Base-by-base conservation (phyloP, 2,113 vertebrate genomes). In the Vicugna pacos region DNA sequence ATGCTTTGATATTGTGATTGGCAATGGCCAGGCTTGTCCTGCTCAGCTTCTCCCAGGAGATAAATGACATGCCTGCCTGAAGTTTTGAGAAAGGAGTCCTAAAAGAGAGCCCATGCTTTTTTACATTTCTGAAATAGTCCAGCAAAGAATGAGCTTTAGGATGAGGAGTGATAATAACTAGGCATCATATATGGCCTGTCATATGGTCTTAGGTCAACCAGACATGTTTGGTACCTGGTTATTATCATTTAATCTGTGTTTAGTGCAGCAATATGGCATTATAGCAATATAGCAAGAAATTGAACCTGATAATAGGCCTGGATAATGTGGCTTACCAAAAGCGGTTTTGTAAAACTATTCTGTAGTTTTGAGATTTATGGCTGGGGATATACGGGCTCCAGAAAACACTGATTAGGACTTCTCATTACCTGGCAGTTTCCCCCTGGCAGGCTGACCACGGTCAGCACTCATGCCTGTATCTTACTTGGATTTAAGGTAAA, bases 331-430 rank as follows among this genome's bases (percentile, higher is more conserved):
- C 30, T 95, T 56, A 15, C 62, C 70, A 52, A 65, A 77, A 96
- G 86, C 35, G 46, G 50, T 87, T 96, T 88, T 90, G 54, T 64
- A 62, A 92, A 96, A 91, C n/a, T 92, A 73, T 89, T 91, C 87
- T 83, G 62, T 35, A 89, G 42, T 80, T 96, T 81, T 60, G 54
- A 65, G 26, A 64, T 91, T 83, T 89, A 35, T 54, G 24, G 1
- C 50, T 75, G 48, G 2, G 16, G 50, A 46, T 11, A 60, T 90
- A 19, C 11, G 64, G n/a, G 35, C 54, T 77, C 60, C 72, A 83
- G 17, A 90, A 67, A 70, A 82, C 14, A 6, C 65, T 28, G 48
- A 11, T 77, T 10, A n/a, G 67, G 67, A 82, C 83, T 94, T 77
- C 24, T 17, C 19, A 15, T 62, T 69, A 79, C 52, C 79, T 80